Percentiles rank a stretch among this genome's conserved stretches.
Evolutionary conservation across 2,113 vertebrate species (phyloP).

Genomic region (Amphiprion percula): DNA sequence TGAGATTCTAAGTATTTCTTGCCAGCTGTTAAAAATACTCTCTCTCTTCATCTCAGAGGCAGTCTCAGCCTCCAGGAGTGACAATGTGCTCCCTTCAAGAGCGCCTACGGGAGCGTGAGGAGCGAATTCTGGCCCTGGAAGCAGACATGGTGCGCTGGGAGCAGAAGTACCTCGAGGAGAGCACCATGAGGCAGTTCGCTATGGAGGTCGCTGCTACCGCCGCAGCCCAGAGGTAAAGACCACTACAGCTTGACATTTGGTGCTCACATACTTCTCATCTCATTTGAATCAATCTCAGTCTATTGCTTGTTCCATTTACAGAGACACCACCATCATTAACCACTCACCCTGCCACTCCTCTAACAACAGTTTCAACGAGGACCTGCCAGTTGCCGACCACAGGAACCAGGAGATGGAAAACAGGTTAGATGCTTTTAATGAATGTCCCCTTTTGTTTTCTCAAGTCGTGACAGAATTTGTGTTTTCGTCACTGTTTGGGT

Average conservation of each 20-base stretch:
- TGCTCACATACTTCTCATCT: not conserved
- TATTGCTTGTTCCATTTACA: slow-evolving; percentile 50
- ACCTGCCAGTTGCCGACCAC: slow-evolving; percentile 90
- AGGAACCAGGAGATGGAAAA: slow-evolving; percentile 98
- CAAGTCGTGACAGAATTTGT: not conserved
- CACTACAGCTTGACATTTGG: accelerated
- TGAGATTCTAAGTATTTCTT: not conserved
- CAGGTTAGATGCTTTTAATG: slow-evolving; percentile 85
- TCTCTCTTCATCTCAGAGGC: slow-evolving; percentile 84
- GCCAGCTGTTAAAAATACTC: not conserved
- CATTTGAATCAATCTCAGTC: slow-evolving; percentile 11
- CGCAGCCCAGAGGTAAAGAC: slow-evolving; percentile 89
- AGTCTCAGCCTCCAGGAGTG: slow-evolving; percentile 72
- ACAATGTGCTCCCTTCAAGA: slow-evolving; percentile 91
- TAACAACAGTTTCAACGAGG: slow-evolving; percentile 96
- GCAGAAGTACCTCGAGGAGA: slow-evolving; percentile 97
- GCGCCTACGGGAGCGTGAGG: slow-evolving; percentile 94
- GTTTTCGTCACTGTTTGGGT: not conserved
- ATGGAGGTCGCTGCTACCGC: slow-evolving; percentile 98
- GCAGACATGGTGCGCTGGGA: slow-evolving; percentile 99
- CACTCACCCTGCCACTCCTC: slow-evolving; percentile 95
- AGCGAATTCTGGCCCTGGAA: slow-evolving; percentile 94
- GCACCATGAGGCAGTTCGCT: slow-evolving; percentile 98
- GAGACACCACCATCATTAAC: slow-evolving; percentile 98
- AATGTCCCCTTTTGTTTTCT: not conserved